These are phyloP conservation scores for Sphyrna mokarran DNA, from an alignment of 2,113 vertebrate species.

Conservation along the genomic window DNA sequence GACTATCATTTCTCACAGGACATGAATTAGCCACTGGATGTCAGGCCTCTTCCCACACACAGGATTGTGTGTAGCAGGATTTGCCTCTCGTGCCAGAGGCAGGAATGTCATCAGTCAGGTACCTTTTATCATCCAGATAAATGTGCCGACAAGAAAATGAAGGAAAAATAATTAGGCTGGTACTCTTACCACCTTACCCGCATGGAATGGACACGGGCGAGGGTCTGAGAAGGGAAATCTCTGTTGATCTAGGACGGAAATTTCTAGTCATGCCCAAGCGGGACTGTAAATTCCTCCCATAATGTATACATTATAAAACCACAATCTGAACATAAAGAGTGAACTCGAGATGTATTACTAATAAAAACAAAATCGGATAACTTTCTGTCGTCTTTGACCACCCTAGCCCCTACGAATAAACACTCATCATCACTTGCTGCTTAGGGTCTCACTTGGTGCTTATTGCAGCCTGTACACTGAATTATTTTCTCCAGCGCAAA, in stretches of 20 bases:
- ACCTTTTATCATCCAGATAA: neutral
- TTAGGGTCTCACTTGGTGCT: neutral
- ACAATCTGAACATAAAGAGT: neutral
- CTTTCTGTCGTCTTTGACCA: neutral
- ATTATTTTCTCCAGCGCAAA: neutral
- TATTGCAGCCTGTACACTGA: neutral
- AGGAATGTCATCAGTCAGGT: neutral
- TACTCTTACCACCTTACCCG: too few relatives aligned
- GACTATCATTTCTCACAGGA: too few relatives aligned
- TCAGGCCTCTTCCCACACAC: neutral
- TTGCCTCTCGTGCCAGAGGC: neutral
- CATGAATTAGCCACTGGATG: neutral
- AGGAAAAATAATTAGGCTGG: neutral
- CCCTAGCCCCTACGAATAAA: neutral
- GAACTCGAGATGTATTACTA: neutral
- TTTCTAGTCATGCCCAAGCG: too few relatives aligned
- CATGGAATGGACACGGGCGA: too few relatives aligned
- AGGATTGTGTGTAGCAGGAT: neutral
- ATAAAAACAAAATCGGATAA: neutral
- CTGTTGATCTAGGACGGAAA: too few relatives aligned
- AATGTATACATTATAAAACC: neutral
- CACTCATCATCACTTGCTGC: neutral
- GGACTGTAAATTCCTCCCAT: too few relatives aligned
- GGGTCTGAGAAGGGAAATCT: too few relatives aligned
- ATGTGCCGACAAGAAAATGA: neutral